Evolutionary conservation across 2,113 vertebrate genomes (phyloP).

Genomic region (Castor canadensis): DNA sequence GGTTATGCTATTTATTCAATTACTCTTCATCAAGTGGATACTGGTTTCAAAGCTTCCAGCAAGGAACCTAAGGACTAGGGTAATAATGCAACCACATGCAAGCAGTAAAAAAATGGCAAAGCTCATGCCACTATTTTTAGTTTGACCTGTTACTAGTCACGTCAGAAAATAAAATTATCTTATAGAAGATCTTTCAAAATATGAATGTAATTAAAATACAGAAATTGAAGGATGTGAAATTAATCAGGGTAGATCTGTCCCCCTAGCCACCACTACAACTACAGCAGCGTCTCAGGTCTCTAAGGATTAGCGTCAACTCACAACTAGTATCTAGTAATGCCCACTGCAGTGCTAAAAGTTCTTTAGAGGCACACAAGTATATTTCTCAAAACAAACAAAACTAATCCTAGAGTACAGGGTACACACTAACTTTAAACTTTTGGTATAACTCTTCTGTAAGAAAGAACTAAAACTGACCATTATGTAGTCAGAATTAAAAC

Average conservation of each 20-base stretch:
- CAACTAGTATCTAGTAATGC: not conserved
- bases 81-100: not conserved
- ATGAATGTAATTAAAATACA: not conserved
- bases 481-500: too few relatives aligned
- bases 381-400: conserved; percentile 20
- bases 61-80: not conserved
- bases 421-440: not conserved
- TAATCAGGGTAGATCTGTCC: not conserved
- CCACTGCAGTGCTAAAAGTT: not conserved
- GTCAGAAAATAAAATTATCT: not conserved
- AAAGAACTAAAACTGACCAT: not conserved
- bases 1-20: not conserved
- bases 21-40: not conserved
- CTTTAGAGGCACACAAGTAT: not conserved
- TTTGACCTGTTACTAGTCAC: not conserved
- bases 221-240: not conserved
- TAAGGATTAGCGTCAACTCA: not conserved
- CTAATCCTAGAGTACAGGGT: not conserved
- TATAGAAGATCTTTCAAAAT: not conserved
- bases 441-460: not conserved
- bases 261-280: not conserved
- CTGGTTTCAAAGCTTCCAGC: not conserved
- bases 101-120: not conserved
- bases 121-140: not conserved
- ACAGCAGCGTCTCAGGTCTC: not conserved